A percentile compares a stretch with the other conserved stretches of the same genome.
Conservation (phyloP, 2,113 vertebrate species). For the Percina caprodes region DNA sequence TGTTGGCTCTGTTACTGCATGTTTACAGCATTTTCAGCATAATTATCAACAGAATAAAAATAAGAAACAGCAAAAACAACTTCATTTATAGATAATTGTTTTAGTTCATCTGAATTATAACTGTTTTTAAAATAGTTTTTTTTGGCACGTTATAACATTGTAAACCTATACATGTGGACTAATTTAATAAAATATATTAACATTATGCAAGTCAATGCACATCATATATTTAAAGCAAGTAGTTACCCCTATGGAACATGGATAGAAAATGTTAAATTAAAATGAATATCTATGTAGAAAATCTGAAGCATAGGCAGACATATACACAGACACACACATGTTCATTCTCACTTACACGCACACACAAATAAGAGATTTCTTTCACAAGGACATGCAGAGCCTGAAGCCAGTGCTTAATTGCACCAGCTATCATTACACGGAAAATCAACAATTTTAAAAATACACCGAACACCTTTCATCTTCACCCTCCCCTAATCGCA, state of each 20-base stretch:
- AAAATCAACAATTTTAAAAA: constrained; percentile 88
- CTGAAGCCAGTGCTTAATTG: constrained; percentile 85
- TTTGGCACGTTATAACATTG: neutral
- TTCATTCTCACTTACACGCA: constrained; percentile 28
- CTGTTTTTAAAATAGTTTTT: neutral
- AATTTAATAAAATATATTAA: constrained; percentile 27
- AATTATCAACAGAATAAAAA: too few relatives aligned
- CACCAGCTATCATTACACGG: constrained; percentile 84
- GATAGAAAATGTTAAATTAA: constrained; percentile 32
- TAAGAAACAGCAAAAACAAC: too few relatives aligned
- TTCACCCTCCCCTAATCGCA: constrained; percentile 80
- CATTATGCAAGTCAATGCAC: neutral
- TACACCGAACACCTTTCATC: constrained; percentile 86
- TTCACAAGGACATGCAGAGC: constrained; percentile 84
- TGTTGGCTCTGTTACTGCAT: neutral
- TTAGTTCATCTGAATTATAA: neutral
- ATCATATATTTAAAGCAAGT: constrained; percentile 37
- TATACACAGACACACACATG: constrained; percentile 34
- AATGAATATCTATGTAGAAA: constrained; percentile 58
- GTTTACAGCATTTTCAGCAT: constrained; percentile 19
- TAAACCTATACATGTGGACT: neutral
- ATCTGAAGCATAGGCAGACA: constrained; percentile 45
- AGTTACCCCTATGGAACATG: constrained; percentile 21
- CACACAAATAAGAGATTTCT: constrained; percentile 80
- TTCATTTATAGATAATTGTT: neutral